Base-by-base conservation (phyloP, 2,113 vertebrate genomes). In the Oncorhynchus masou region DNA sequence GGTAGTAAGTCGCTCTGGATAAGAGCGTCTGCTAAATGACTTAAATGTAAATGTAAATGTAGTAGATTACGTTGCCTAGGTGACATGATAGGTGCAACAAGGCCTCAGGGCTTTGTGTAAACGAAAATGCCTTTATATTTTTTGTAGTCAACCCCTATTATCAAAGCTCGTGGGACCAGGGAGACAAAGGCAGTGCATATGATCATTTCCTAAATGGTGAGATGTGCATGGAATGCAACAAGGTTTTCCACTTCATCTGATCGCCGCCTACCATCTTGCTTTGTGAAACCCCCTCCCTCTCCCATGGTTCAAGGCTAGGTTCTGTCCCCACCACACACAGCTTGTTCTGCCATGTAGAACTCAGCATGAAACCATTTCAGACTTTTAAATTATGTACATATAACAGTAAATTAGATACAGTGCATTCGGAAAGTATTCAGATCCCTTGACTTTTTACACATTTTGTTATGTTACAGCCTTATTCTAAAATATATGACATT, bases 131-230 rank as follows among this genome's bases (percentile, higher is more conserved):
- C 75, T 91, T 89, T 90, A 87, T 86, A 82, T 92, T 89, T 89
- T 54, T 80, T 91, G 29, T 93, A 95, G 94, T 88, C 64, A 94
- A 94, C 83, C 94, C 93, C 1, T 94, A 93, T 90, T 92, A 92
- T 89, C 89, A 90, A 83, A 90, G 80, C 76, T 80, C 91, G 39
- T 90, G 88, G 90, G 90, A 91, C 27, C 51, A 54, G 51, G 87
- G 87, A 72, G 92, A 92, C 70, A 91, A 87, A 82, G 92, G 92
- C 84, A 93, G 91, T 78, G 86, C 91, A 62, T 91, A 94, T 78
- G 90, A 91, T 19, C 0, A 54, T 77, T 83, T 89, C 87, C 88
- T 90, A 29, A 94, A 93, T 71, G 94, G 94, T 95, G 92, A 95
- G 94, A 90, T 7, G 51, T 70, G 69, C 78, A 74, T 74, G 71